Conservation (phyloP, 2,888 invertebrate genomes). For the Troglohyphantes excavatus region DNA sequence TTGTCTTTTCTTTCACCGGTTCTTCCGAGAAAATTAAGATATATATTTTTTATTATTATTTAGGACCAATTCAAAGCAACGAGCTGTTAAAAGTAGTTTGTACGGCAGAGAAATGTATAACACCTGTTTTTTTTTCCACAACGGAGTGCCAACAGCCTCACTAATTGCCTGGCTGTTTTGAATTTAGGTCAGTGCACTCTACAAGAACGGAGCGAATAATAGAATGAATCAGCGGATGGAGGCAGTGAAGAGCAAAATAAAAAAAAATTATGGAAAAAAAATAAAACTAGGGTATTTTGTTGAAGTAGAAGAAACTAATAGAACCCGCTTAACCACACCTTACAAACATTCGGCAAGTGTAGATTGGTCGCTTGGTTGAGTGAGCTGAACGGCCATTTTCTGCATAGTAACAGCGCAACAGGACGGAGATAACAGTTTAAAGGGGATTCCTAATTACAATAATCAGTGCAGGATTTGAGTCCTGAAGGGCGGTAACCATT, state of each 20-base stretch:
- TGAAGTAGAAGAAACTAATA: too few species aligned
- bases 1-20: not conserved
- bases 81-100: not conserved
- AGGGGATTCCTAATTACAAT: too few species aligned
- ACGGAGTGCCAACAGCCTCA: conserved; percentile 17
- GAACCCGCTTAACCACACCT: too few species aligned
- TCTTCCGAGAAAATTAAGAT: not conserved
- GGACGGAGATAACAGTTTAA: too few species aligned
- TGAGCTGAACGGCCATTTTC: too few species aligned
- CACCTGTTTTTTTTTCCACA: not conserved
- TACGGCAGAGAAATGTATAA: not conserved
- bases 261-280: conserved; percentile 5
- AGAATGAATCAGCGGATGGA: conserved; percentile 43
- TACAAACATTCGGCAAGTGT: too few species aligned
- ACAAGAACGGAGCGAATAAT: conserved; percentile 21
- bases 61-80: not conserved
- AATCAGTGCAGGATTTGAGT: too few species aligned
- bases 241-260: not conserved
- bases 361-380: too few species aligned
- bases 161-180: conserved; percentile 46
- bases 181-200: conserved; percentile 62
- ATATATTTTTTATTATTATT: not conserved
- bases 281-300: too few species aligned
- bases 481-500: too few species aligned
- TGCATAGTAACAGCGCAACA: too few species aligned